Percentiles rank a stretch among this genome's conserved stretches.
phyloP scores from a whole-genome alignment of 2,113 vertebrate species.

The Hyla sarda region DNA sequence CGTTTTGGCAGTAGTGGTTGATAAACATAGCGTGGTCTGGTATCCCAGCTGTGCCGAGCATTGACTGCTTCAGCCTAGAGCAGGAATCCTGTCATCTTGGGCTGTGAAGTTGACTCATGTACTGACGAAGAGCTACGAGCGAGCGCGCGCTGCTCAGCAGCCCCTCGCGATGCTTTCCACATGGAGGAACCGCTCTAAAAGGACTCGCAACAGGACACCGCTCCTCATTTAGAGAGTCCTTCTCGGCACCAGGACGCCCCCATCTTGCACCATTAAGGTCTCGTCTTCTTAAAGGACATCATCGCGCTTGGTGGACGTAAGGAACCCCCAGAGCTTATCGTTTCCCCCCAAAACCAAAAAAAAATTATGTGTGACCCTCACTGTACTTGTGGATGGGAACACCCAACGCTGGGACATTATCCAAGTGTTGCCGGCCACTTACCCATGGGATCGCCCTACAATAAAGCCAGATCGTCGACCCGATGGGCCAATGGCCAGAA shows the following conservation, averaged over 20 bases:
- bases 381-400: constrained; percentile 79
- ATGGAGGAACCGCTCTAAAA: constrained; percentile 70
- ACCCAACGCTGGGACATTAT: constrained; percentile 66
- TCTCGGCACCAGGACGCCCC: neutral
- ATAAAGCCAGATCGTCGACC: constrained; percentile 69
- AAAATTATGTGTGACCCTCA: constrained; percentile 68
- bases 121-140: constrained; percentile 82
- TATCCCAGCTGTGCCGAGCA: constrained; percentile 79
- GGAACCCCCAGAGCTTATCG: constrained; percentile 62
- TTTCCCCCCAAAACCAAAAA: constrained; percentile 49
- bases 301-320: constrained; percentile 75
- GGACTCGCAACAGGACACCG: constrained; percentile 63
- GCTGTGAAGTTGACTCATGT: constrained; percentile 83
- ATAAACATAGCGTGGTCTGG: constrained; percentile 66
- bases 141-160: constrained; percentile 72
- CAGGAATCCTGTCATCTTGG: constrained; percentile 83
- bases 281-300: constrained; percentile 70
- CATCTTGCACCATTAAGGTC: neutral
- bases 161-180: constrained; percentile 68
- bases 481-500: constrained; percentile 77
- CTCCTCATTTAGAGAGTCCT: constrained; percentile 49
- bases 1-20: constrained; percentile 32
- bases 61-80: constrained; percentile 89
- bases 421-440: constrained; percentile 66
- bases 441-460: constrained; percentile 65